Percentiles rank a stretch among this genome's conserved stretches.
Evolutionary conservation across 2,113 vertebrate genomes (phyloP).

Genomic region (Thermophis baileyi): DNA sequence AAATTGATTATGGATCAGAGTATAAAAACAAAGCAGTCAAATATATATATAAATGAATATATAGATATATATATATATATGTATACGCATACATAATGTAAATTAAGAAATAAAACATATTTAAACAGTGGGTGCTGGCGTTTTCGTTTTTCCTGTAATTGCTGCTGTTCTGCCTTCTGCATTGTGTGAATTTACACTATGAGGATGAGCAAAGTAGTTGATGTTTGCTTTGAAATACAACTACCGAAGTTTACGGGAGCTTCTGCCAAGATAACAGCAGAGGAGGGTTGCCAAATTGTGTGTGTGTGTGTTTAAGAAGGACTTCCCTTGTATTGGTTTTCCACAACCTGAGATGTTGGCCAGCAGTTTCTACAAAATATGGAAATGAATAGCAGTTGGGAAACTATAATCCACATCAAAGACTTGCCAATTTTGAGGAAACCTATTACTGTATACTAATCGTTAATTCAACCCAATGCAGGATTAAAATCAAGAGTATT

Average conservation of each 20-base stretch:
- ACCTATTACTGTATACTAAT: not conserved
- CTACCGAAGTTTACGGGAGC: not conserved
- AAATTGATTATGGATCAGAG: conserved; percentile 80
- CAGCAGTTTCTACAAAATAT: not conserved
- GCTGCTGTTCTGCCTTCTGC: too few species aligned
- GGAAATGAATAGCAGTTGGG: not conserved
- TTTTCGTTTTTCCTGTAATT: not conserved
- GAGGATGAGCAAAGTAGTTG: too few species aligned
- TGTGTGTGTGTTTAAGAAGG: not conserved
- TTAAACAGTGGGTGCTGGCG: conserved; percentile 61
- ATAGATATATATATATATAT: conserved; percentile 74
- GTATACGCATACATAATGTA: conserved; percentile 70
- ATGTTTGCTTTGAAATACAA: not conserved
- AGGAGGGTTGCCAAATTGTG: not conserved
- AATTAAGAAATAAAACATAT: conserved; percentile 94
- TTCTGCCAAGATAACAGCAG: not conserved
- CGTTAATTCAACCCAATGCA: not conserved
- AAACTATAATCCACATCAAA: not conserved
- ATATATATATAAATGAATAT: conserved; percentile 65
- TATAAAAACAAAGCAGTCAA: conserved; percentile 74
- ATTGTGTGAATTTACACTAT: not conserved
- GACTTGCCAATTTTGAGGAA: not conserved
- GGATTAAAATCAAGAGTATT: not conserved
- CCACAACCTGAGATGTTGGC: not conserved
- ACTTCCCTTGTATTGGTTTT: not conserved